phyloP scores from a whole-genome alignment of 2,113 vertebrate species.

The Gnathonemus echidnorhynchus region DNA sequence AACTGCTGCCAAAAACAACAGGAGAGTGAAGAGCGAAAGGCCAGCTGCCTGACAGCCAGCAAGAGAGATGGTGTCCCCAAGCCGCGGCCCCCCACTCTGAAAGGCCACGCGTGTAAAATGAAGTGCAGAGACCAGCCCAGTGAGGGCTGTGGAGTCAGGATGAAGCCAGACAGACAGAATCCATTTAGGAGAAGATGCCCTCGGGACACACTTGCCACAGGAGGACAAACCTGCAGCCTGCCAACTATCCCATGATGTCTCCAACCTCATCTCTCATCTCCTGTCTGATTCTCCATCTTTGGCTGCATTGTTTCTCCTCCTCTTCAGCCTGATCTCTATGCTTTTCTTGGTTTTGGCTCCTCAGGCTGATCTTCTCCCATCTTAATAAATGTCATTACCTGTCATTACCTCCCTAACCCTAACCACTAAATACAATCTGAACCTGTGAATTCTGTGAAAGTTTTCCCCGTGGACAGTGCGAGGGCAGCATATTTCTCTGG shows the following conservation, averaged over 20 bases:
- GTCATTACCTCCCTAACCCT: too few relatives aligned
- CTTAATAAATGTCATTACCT: too few relatives aligned
- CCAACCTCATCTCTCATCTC: not conserved
- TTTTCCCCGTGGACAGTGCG: not conserved
- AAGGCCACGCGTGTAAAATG: not conserved
- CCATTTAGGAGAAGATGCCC: not conserved
- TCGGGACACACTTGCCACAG: not conserved
- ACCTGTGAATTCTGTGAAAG: not conserved
- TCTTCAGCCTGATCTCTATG: too few relatives aligned
- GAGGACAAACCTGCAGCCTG: not conserved
- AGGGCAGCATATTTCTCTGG: too few relatives aligned
- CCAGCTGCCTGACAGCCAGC: conserved; percentile 13
- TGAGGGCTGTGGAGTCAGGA: not conserved
- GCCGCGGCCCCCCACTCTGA: not conserved
- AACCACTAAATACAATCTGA: not conserved
- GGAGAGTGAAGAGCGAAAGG: conserved; percentile 20
- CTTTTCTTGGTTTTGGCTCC: too few relatives aligned
- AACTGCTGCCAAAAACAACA: conserved; percentile 42
- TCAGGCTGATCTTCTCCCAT: not conserved
- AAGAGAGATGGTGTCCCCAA: not conserved
- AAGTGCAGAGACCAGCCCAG: not conserved
- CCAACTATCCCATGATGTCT: not conserved
- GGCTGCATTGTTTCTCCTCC: not conserved
- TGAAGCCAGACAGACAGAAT: not conserved
- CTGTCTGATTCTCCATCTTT: not conserved